Evolutionary conservation across 2,797 vertebrate species (phyloP), one percentile per base, ranked within the genome.

Genomic region (Anolis apletophallus): DNA sequence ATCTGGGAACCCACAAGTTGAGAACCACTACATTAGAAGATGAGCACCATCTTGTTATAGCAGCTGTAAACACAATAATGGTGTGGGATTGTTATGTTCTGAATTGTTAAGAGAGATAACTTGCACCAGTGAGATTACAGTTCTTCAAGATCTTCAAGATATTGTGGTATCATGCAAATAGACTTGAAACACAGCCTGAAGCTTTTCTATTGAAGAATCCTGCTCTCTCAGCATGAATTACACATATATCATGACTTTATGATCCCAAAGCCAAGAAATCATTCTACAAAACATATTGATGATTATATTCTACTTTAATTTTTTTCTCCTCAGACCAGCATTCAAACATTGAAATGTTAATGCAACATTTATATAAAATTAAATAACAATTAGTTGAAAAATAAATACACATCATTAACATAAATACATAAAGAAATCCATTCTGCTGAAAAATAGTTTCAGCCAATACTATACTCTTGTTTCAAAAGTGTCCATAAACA

Each of bases 391-490:
- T 96, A 95, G 94, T 97, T 96, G 96, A 98, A 97, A 98, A 99
- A 99, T 99, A 99, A 99, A 99, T 99, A 99, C 96, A 97, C 91
- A 97, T 98, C 97, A 97, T 98, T 98, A 80, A 98, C 97, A 98
- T 97, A 98, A 98, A 98, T 98, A 98, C 97, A 98, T 94, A 95
- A 95, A 90, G 96, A 97, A 96, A 95, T 96, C 95, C 96, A 97
- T 93, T 95, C 93, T 89, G 94, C 95, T 96, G 95, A 95, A 97
- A 97, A 95, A 84, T 81, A 57, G 93, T 94, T 97, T 97, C 97
- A 96, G 96, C 97, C 97, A 97, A 98, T 97, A 97, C 96, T 97
- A 97, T 96, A 96, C 96, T 97, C 96, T 96, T 97, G 96, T 95
- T 96, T 96, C 94, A 96, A 95, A 94, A 95, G 91, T 91, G 95